Percentiles rank a stretch among this genome's conserved stretches.
Evolutionary conservation across 2,113 vertebrate genomes (phyloP).

Genomic region (Dunckerocampus dactyliophorus): DNA sequence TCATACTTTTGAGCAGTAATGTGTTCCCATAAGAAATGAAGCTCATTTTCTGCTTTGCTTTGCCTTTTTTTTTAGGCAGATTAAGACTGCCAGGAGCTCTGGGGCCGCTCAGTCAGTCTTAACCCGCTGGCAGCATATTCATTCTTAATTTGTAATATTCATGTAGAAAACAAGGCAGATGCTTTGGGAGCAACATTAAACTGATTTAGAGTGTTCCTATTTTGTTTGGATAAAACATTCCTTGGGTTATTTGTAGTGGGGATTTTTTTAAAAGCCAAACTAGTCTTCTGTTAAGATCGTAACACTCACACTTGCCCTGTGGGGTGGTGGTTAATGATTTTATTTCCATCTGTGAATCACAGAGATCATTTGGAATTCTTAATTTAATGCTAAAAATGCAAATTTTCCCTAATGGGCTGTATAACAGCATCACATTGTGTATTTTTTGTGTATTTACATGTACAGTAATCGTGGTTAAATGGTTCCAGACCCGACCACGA

Average conservation of each 20-base stretch:
- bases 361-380: too few relatives aligned
- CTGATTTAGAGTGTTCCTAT: not conserved
- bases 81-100: not conserved
- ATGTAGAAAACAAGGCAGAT: constrained; percentile 3
- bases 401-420: too few relatives aligned
- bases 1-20: not conserved
- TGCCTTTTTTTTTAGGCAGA: not conserved
- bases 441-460: too few relatives aligned
- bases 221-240: not conserved
- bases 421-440: too few relatives aligned
- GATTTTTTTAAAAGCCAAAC: too few relatives aligned
- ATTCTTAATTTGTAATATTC: constrained; percentile 16
- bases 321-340: too few relatives aligned
- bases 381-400: too few relatives aligned
- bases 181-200: constrained; percentile 1
- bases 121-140: not conserved
- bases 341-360: too few relatives aligned
- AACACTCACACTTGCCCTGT: too few relatives aligned
- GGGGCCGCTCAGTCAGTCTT: constrained; percentile 11
- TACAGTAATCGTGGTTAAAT: too few relatives aligned
- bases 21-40: not conserved
- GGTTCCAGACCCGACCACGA: too few relatives aligned
- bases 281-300: too few relatives aligned
- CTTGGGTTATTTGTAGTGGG: not conserved
- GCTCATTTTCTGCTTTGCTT: not conserved